Conservation (phyloP, 2,113 vertebrate genomes). For the Hydrolagus affinis region DNA sequence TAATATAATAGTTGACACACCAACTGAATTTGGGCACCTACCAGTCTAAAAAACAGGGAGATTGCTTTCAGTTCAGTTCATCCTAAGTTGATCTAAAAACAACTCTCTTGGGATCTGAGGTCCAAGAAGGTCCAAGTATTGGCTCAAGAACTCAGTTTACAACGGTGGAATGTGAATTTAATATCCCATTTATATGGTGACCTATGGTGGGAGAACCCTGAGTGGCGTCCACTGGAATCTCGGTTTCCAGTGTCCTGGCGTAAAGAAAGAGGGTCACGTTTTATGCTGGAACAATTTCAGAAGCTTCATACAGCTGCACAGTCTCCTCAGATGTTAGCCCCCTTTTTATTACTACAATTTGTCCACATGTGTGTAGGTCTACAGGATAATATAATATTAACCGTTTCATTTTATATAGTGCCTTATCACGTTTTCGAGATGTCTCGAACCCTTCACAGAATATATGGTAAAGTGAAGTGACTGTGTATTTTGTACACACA, state of each 20-base stretch:
- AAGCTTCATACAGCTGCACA: too few species aligned
- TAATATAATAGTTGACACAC: neutral
- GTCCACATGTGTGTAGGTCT: too few species aligned
- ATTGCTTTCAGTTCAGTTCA: neutral
- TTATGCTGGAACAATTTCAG: neutral
- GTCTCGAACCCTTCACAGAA: too few species aligned
- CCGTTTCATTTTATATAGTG: too few species aligned
- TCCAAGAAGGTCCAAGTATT: too few species aligned
- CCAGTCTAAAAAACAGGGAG: neutral
- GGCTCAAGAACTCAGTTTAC: neutral
- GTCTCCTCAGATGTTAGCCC: neutral
- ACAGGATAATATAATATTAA: too few species aligned
- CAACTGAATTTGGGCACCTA: neutral
- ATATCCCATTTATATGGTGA: neutral
- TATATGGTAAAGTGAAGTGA: too few species aligned
- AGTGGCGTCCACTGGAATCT: too few species aligned
- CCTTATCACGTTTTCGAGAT: too few species aligned
- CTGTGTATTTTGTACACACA: too few species aligned
- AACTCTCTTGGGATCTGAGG: neutral
- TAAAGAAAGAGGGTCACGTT: neutral
- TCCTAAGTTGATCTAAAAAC: neutral
- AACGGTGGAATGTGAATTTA: neutral
- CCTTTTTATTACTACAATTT: neutral
- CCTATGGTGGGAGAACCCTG: neutral
- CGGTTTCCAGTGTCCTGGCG: neutral